These are phyloP conservation scores for Drosophila mimetica DNA, from an alignment of 2,888 invertebrate genomes.

Conservation along the genomic window DNA sequence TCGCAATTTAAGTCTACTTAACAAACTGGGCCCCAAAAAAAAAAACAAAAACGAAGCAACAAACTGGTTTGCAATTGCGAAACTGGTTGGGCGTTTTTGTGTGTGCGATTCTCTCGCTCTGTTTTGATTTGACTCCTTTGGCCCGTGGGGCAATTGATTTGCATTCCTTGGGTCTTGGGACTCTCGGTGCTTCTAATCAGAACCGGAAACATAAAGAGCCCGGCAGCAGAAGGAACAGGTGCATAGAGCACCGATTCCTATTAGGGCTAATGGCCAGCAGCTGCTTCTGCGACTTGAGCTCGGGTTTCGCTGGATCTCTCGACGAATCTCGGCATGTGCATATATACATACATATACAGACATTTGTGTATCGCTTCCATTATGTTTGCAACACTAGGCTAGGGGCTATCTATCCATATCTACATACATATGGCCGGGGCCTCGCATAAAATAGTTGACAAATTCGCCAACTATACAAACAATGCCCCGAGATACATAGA, in stretches of 20 bases:
- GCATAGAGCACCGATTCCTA: constrained; percentile 36
- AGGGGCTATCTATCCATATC: constrained; percentile 1
- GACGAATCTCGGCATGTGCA: constrained; percentile 52
- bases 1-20: constrained; percentile 35
- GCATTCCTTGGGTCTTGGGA: constrained; percentile 52
- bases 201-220: constrained; percentile 77
- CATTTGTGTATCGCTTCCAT: too few relatives aligned
- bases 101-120: constrained; percentile 12
- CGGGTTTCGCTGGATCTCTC: constrained; percentile 9
- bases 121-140: constrained; percentile 62
- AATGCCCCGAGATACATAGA: constrained; percentile 39
- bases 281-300: constrained; percentile 17
- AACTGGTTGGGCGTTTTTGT: constrained; percentile 62
- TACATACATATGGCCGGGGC: constrained; percentile 38
- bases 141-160: constrained; percentile 69
- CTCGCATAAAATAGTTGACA: constrained; percentile 55
- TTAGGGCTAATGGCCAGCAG: constrained; percentile 33
- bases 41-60: background rate
- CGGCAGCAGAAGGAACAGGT: constrained; percentile 39
- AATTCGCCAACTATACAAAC: constrained; percentile 43
- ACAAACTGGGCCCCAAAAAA: constrained; percentile 40
- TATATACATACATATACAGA: constrained; percentile 54
- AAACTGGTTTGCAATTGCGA: constrained; percentile 68
- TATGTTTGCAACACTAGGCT: constrained; percentile 48
- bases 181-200: constrained; percentile 69